These are phyloP conservation scores for Schrankia costaestrigalis DNA, from an alignment of 2,888 invertebrate genomes.

Conservation along the genomic window DNA sequence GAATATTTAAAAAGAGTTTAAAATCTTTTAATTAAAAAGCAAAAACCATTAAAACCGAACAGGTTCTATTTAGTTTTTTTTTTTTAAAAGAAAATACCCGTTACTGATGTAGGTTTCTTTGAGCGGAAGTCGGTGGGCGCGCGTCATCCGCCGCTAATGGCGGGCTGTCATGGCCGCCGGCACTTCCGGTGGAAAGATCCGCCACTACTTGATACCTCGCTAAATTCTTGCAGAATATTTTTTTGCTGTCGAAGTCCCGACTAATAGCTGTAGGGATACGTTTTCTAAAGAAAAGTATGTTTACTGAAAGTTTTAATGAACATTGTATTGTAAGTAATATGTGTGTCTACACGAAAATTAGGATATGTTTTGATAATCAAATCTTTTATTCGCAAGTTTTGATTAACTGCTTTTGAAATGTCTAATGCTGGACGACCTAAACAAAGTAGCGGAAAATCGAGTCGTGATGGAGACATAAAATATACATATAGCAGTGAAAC, in stretches of 20 bases:
- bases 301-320: too few relatives aligned
- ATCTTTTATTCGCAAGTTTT: too few relatives aligned
- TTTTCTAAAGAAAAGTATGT: background rate
- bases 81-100: constrained; percentile 24
- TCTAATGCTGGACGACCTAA: too few relatives aligned
- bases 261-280: background rate
- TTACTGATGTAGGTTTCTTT: constrained; percentile 25
- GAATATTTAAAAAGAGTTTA: background rate
- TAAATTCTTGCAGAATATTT: constrained; percentile 21
- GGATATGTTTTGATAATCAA: too few relatives aligned
- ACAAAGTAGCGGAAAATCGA: too few relatives aligned
- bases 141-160: constrained; percentile 46
- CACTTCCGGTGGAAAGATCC: constrained; percentile 37
- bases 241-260: constrained; percentile 10
- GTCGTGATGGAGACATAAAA: too few relatives aligned
- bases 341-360: too few relatives aligned
- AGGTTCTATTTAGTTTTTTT: too few relatives aligned
- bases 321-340: too few relatives aligned
- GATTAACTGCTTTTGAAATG: too few relatives aligned
- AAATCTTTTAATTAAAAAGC: constrained; percentile 3
- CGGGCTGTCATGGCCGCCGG: constrained; percentile 42
- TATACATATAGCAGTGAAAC: too few relatives aligned
- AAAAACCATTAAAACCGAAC: too few relatives aligned
- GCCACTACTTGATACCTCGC: constrained; percentile 47
- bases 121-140: constrained; percentile 36